phyloP scores from a whole-genome alignment of 1,140 invertebrate species.

The Drosophila chauvacae region DNA sequence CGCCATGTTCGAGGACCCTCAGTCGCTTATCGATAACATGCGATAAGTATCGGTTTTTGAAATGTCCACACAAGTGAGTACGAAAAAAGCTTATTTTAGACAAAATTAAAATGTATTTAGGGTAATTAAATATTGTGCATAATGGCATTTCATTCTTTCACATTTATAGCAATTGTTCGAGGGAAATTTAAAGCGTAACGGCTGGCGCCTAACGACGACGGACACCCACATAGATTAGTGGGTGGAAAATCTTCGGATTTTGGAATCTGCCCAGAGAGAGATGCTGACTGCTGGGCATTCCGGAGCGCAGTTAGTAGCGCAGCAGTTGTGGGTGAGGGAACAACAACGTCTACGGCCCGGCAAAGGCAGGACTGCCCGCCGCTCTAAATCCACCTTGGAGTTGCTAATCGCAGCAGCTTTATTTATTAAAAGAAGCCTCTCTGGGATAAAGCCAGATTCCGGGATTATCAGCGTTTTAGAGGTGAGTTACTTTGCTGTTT shows the following conservation, averaged over 20 bases:
- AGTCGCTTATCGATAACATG: conserved; percentile 17
- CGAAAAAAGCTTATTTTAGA: neutral
- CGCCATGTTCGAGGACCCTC: neutral
- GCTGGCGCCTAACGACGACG: neutral
- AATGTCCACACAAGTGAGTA: neutral
- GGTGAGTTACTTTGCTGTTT: conserved; percentile 22
- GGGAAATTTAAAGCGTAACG: neutral
- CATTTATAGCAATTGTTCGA: no score
- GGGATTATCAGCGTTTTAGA: neutral
- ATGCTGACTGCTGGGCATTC: conserved; percentile 13
- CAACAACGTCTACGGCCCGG: conserved; percentile 33
- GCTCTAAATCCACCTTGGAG: neutral
- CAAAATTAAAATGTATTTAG: neutral
- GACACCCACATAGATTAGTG: conserved; percentile 6
- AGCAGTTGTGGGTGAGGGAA: conserved; percentile 44
- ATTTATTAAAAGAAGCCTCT: neutral
- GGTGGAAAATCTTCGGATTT: neutral
- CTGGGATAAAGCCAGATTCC: neutral
- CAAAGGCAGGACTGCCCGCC: conserved; percentile 7
- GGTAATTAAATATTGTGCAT: no score
- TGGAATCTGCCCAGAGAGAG: conserved; percentile 13
- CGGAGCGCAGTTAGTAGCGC: conserved; percentile 34
- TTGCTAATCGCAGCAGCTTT: neutral
- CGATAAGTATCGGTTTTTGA: conserved; percentile 9
- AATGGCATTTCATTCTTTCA: neutral